A percentile compares a stretch with the other conserved stretches of the same genome.
Evolutionary conservation across 2,797 vertebrate genomes (phyloP).

Genomic region (Falco rusticolus): DNA sequence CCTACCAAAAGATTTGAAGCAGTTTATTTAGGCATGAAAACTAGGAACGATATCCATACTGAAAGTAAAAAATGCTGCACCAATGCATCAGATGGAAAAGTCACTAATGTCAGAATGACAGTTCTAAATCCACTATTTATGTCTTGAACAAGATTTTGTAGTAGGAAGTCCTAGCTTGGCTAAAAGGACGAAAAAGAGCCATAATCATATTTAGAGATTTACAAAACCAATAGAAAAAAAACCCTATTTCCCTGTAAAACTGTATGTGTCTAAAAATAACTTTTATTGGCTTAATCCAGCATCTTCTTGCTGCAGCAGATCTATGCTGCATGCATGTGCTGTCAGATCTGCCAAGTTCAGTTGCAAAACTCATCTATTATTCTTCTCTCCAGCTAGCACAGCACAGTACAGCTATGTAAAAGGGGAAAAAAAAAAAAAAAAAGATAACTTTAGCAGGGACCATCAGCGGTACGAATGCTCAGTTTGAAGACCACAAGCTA

Average conservation of each 20-base stretch:
- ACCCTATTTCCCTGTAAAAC: background rate
- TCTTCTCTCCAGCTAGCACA: background rate
- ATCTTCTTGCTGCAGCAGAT: constrained; percentile 33
- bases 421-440: background rate
- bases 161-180: background rate
- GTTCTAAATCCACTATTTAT: background rate
- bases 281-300: constrained; percentile 9
- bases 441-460: background rate
- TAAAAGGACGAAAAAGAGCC: background rate
- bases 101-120: no score
- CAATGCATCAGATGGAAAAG: rapidly evolving
- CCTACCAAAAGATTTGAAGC: background rate
- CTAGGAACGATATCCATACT: background rate
- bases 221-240: background rate
- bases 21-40: background rate
- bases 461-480: background rate
- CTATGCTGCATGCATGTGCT: background rate
- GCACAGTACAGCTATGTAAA: background rate
- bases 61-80: background rate
- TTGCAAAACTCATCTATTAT: constrained; percentile 12
- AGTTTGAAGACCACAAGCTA: background rate
- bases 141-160: background rate
- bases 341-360: constrained; percentile 18
- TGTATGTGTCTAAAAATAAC: background rate
- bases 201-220: background rate